Conservation (phyloP, 1,140 invertebrate species). For the Arion vulgaris region DNA sequence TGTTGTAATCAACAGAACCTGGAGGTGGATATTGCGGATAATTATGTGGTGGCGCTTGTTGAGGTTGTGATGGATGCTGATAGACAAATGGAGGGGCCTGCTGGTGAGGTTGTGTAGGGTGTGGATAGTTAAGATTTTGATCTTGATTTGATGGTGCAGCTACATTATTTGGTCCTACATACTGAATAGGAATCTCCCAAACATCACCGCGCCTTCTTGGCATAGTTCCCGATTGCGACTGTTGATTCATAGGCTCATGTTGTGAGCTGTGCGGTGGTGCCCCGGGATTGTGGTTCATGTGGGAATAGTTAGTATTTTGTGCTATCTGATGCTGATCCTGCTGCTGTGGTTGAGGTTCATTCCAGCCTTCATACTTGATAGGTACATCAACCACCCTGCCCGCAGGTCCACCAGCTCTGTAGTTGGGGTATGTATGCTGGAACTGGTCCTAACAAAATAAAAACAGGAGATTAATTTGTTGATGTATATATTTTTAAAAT, state of each 20-base stretch:
- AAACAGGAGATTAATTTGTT: not conserved
- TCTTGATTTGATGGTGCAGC: slow-evolving; percentile 24
- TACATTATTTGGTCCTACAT: slow-evolving; percentile 24
- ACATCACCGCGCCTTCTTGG: slow-evolving; percentile 41
- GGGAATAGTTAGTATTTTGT: not conserved
- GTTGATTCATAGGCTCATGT: slow-evolving; percentile 29
- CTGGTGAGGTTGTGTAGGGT: slow-evolving; percentile 37
- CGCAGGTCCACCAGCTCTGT: not conserved
- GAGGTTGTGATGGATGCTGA: not conserved
- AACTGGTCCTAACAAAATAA: slow-evolving; percentile 4
- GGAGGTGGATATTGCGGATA: not conserved
- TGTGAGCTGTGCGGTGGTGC: slow-evolving; percentile 54
- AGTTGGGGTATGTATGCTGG: slow-evolving; percentile 4
- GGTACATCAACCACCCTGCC: slow-evolving; percentile 46
- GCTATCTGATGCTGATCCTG: slow-evolving; percentile 34
- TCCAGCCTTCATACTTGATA: slow-evolving; percentile 43
- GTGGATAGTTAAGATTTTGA: not conserved
- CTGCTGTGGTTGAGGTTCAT: not conserved
- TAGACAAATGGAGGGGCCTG: not conserved
- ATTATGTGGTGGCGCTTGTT: not conserved
- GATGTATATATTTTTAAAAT: not conserved
- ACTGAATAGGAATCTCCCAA: slow-evolving; percentile 56
- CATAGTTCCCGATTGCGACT: slow-evolving; percentile 10
- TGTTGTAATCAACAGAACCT: not conserved
- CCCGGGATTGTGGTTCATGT: not conserved